phyloP scores from a whole-genome alignment of 2,797 vertebrate genomes.

The Microctenopoma stevenorrisi region DNA sequence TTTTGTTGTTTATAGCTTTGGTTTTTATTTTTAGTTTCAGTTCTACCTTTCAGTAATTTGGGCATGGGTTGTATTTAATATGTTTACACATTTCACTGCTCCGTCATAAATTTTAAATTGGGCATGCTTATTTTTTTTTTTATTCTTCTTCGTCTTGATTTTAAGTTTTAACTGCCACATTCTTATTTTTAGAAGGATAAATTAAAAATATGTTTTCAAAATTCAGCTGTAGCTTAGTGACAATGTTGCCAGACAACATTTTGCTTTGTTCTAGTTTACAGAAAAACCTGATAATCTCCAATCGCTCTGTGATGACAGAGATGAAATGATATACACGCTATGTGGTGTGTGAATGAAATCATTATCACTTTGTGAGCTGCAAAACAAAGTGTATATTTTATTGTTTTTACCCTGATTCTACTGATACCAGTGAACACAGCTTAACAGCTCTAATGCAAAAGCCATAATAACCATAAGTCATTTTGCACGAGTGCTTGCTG shows the following conservation, averaged over 20 bases:
- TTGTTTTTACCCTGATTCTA: constrained; percentile 21
- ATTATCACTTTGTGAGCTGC: neutral
- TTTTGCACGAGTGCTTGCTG: constrained; percentile 10
- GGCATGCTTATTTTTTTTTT: neutral
- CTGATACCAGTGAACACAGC: constrained; percentile 18
- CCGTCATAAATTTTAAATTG: neutral
- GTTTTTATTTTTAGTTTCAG: constrained; percentile 42
- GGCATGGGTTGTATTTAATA: constrained; percentile 9
- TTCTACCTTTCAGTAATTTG: constrained; percentile 23
- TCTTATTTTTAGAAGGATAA: neutral
- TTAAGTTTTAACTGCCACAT: neutral
- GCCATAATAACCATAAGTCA: constrained; percentile 21
- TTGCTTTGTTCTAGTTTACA: constrained; percentile 9
- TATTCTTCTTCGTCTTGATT: neutral
- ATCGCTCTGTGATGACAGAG: neutral
- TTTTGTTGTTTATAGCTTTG: constrained; percentile 4
- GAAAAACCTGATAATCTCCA: neutral
- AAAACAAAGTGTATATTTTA: constrained; percentile 19
- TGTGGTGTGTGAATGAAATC: neutral
- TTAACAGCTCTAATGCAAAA: constrained; percentile 6
- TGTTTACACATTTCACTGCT: neutral
- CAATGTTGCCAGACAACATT: neutral
- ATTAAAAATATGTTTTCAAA: too few species aligned
- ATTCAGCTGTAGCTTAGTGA: neutral
- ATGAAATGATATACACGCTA: neutral